These are phyloP conservation scores for Anseranas semipalmata DNA, from an alignment of 2,113 vertebrate genomes.

Conservation along the genomic window DNA sequence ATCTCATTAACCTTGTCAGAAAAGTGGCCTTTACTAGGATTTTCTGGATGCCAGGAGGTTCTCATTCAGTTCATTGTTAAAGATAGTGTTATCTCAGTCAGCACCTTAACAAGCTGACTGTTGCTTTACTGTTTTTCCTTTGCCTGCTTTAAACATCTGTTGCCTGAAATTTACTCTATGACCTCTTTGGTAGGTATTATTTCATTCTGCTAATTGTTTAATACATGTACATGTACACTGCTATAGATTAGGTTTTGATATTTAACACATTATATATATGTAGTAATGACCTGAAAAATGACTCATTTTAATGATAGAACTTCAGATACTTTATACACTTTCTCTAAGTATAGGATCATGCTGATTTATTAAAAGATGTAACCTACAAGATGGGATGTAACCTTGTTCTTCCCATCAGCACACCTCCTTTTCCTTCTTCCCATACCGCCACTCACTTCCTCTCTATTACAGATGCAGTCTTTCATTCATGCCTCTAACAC, in stretches of 20 bases:
- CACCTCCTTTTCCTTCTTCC: neutral
- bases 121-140: neutral
- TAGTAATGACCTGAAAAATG: neutral
- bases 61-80: neutral
- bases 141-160: neutral
- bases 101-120: neutral
- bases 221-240: neutral
- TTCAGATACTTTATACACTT: neutral
- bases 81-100: neutral
- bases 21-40: neutral
- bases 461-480: neutral
- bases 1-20: neutral
- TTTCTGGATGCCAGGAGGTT: neutral
- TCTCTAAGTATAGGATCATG: neutral
- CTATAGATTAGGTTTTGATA: neutral
- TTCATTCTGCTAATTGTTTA: neutral
- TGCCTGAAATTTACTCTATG: neutral
- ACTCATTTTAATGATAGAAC: neutral
- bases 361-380: neutral
- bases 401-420: neutral
- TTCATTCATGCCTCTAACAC: neutral
- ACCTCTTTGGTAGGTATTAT: neutral
- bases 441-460: neutral
- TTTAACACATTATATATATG: neutral
- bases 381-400: neutral